Base-by-base conservation (phyloP, 2,113 vertebrate species). In the Phalacrocorax pelagicus region DNA sequence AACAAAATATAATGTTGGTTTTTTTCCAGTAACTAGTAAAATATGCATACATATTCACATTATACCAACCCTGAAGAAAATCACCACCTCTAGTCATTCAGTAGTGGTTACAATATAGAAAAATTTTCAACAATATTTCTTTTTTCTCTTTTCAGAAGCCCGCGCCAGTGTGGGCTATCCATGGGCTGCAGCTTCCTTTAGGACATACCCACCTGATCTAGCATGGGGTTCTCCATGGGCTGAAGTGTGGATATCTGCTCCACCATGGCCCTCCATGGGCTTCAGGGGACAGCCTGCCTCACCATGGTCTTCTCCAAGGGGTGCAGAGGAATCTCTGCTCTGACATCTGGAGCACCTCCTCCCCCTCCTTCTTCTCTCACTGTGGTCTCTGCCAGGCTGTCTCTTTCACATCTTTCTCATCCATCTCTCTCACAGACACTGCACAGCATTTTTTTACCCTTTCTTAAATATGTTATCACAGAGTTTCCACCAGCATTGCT, bases 271-370 rank as follows among this genome's bases (percentile, higher is more conserved):
- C 47, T 44, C 20, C 11, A 23, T 34, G 22, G 42, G 18, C 51
- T 49, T 29, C 22, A 86, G 26, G 13, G 40, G 9, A 46, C 9
- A 26, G 12, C 4, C 21, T 65, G 5, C 6, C 20, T 34, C 61
- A 27, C 4, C 46, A 23, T 61, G 14, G 38, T 12, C 54, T 81
- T 36, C 22, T 44, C 5, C 42, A 42, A 3, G 10, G 9, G 7
- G 17, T 52, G 10, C 32, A 38, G 24, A 5, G 3, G 6, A 80
- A 32, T 15, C 1, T 75, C 46, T 80, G 20, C 10, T 61, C 21
- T 6, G 1, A 11, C 9, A 0, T 1, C 15, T 54, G 13, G 2
- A 65, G 24, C 14, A 78, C 17, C 5, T n/a, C 44, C 36, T 63
- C 12, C 5, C 4, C 19, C 14, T 58, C 34, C 7, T 82, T 51